phyloP scores from a whole-genome alignment of 2,113 vertebrate species.

The Urocolius indicus region DNA sequence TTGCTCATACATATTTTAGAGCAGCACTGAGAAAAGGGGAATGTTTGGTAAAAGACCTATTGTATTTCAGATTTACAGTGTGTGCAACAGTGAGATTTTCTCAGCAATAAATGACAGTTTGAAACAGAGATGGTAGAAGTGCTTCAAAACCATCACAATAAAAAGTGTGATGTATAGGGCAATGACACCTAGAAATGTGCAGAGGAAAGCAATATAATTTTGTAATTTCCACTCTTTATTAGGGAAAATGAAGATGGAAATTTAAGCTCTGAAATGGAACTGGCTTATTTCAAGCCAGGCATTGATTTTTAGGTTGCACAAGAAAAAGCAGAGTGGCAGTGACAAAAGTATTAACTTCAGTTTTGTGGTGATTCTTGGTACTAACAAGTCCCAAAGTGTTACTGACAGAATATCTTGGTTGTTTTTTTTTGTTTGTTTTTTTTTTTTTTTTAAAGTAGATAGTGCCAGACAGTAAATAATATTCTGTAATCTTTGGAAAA shows the following conservation, averaged over 20 bases:
- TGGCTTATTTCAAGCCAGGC: not conserved
- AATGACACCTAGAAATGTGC: not conserved
- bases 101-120: slow-evolving; percentile 1
- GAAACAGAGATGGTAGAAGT: not conserved
- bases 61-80: not conserved
- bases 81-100: not conserved
- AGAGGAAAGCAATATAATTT: not conserved
- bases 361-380: not conserved
- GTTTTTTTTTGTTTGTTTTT: too few relatives aligned
- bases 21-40: not conserved
- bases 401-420: not conserved
- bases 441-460: not conserved
- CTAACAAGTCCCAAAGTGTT: not conserved
- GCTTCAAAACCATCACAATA: not conserved
- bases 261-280: not conserved
- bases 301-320: not conserved
- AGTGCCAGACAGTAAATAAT: not conserved
- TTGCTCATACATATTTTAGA: not conserved
- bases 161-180: not conserved
- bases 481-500: not conserved
- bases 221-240: not conserved
- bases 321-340: not conserved
- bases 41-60: not conserved
- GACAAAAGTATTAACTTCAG: not conserved
- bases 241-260: not conserved